Evolutionary conservation across 92 coral and sea anemone species (phyloP).

Genomic region (Zoanthus sociatus): DNA sequence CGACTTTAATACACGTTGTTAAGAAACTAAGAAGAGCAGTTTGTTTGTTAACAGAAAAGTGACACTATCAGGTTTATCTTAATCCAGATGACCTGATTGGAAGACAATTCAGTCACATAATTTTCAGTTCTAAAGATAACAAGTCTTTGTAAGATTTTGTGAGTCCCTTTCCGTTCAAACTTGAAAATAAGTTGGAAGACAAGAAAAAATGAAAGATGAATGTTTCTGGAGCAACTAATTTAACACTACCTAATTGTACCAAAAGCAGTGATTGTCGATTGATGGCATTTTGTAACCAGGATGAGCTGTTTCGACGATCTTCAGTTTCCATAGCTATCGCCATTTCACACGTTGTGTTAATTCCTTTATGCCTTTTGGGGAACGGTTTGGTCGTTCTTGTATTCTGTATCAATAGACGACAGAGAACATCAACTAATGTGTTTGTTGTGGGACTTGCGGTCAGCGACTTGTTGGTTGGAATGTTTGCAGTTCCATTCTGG

Average conservation of each 20-base stretch:
- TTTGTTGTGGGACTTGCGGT: conserved; percentile 86
- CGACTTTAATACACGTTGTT: neutral
- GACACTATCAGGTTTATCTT: conserved; percentile 5
- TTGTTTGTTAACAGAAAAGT: conserved; percentile 21
- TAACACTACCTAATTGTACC: neutral
- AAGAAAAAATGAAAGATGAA: conserved; percentile 14
- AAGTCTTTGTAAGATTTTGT: too few species aligned
- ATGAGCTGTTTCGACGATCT: conserved; percentile 48
- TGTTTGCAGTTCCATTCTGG: conserved; percentile 88
- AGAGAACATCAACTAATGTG: conserved; percentile 86
- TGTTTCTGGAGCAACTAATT: neutral
- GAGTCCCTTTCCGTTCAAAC: neutral
- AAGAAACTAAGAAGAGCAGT: neutral
- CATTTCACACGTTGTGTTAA: conserved; percentile 62
- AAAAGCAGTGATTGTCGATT: neutral
- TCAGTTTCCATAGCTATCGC: conserved; percentile 61
- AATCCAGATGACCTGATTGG: conserved; percentile 3
- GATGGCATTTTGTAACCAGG: conserved; percentile 4
- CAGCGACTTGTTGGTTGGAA: conserved; percentile 85
- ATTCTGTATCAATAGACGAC: conserved; percentile 67
- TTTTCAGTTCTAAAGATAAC: conserved; percentile 8
- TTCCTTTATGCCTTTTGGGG: conserved; percentile 78
- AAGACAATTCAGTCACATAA: neutral
- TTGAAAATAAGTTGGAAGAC: neutral
- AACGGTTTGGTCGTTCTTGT: conserved; percentile 85